These are phyloP conservation scores for Lasioglossum vierecki DNA, from an alignment of 2,888 invertebrate species.

Conservation along the genomic window DNA sequence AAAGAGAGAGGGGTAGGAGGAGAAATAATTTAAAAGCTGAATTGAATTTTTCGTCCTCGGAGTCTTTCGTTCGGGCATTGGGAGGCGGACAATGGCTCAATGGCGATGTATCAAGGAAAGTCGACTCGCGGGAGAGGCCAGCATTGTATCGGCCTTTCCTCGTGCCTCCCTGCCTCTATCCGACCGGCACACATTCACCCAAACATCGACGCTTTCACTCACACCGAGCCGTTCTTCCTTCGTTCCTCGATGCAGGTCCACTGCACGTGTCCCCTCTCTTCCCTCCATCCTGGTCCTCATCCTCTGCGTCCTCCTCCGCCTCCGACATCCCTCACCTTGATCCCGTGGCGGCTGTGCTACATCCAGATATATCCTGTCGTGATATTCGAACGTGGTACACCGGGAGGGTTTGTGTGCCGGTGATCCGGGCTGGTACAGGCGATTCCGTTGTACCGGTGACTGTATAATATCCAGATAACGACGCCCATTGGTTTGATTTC, in stretches of 20 bases:
- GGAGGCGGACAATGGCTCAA: conserved; percentile 84
- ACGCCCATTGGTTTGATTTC: conserved; percentile 33
- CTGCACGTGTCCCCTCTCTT: conserved; percentile 53
- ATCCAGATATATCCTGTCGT: conserved; percentile 48
- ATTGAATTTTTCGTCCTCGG: conserved; percentile 84
- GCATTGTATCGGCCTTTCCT: conserved; percentile 83
- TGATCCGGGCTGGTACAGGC: conserved; percentile 14
- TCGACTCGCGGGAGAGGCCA: conserved; percentile 83
- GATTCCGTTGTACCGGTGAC: conserved; percentile 24
- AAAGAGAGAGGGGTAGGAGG: conserved; percentile 60
- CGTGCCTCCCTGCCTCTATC: conserved; percentile 67
- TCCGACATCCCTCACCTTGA: conserved; percentile 56
- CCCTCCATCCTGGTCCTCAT: conserved; percentile 2
- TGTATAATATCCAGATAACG: conserved; percentile 43
- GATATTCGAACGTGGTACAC: conserved; percentile 35
- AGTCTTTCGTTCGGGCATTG: conserved; percentile 84
- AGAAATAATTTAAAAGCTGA: conserved; percentile 84
- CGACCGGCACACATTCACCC: conserved; percentile 57
- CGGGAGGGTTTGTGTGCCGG: background rate
- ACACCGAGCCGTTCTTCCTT: conserved; percentile 44
- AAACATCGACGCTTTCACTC: conserved; percentile 59
- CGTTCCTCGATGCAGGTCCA: conserved; percentile 56
- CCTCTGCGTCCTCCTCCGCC: background rate
- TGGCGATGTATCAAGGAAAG: conserved; percentile 84
- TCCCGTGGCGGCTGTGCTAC: conserved; percentile 64